Percentiles rank a stretch among this genome's conserved stretches.
Evolutionary conservation across 2,113 vertebrate genomes (phyloP).

Genomic region (Ariopsis seemanni): DNA sequence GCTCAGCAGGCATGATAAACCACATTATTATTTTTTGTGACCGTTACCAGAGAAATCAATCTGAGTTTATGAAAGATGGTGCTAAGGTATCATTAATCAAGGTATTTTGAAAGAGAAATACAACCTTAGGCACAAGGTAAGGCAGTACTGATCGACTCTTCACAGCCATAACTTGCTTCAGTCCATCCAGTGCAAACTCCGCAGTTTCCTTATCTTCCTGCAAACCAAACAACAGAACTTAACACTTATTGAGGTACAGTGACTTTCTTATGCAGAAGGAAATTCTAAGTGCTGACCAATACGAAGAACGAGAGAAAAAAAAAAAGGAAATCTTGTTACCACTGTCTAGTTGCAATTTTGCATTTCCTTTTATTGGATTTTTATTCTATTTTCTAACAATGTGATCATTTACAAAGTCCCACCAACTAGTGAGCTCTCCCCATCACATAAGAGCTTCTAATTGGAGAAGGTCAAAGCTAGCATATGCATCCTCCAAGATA

Average conservation of each 20-base stretch:
- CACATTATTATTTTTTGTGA: neutral
- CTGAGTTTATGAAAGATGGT: neutral
- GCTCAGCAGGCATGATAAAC: neutral
- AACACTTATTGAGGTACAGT: neutral
- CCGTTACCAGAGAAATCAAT: neutral
- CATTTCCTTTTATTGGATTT: neutral
- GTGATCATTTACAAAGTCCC: neutral
- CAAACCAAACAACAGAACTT: neutral
- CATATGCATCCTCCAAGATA: neutral
- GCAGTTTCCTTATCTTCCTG: constrained; percentile 86
- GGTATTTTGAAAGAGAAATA: neutral
- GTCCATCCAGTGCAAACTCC: constrained; percentile 92
- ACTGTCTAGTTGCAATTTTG: neutral
- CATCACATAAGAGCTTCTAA: neutral
- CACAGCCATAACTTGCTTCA: constrained; percentile 98
- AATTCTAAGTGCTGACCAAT: neutral
- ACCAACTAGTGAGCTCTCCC: neutral
- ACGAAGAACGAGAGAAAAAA: neutral
- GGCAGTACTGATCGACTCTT: constrained; percentile 97
- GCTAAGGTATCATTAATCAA: neutral
- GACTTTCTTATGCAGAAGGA: neutral
- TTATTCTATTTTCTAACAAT: neutral
- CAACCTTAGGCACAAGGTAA: constrained; percentile 95
- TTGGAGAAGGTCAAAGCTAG: neutral
- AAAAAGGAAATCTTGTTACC: neutral